Evolutionary conservation across 1,140 invertebrate species (phyloP).

Genomic region (Sitophilus oryzae): DNA sequence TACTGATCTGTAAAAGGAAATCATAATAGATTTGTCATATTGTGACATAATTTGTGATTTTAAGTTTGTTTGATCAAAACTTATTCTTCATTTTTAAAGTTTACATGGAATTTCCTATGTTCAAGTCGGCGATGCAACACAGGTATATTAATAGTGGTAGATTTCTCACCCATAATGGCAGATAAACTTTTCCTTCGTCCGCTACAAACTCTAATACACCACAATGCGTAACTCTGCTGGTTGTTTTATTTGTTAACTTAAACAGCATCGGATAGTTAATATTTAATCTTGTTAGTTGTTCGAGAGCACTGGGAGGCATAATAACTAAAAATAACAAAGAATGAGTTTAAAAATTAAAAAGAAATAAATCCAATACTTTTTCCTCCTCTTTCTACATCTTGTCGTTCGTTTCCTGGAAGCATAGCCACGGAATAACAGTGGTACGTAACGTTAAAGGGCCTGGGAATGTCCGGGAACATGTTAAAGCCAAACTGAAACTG

Average conservation of each 20-base stretch:
- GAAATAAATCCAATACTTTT: too few relatives aligned
- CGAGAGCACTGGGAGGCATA: constrained; percentile 94
- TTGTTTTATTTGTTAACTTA: constrained; percentile 86
- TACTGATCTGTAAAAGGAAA: too few relatives aligned
- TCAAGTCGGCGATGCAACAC: too few relatives aligned
- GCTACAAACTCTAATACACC: constrained; percentile 99
- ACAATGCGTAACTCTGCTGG: constrained; percentile 86
- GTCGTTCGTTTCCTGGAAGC: constrained; percentile 87
- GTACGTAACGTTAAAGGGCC: constrained; percentile 76
- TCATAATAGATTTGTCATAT: too few relatives aligned
- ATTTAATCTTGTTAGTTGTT: constrained; percentile 87
- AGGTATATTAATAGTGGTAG: not conserved
- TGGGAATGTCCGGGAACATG: constrained; percentile 74
- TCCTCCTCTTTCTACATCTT: constrained; percentile 95
- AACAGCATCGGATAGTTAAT: constrained; percentile 99
- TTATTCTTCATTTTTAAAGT: too few relatives aligned
- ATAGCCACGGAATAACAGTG: constrained; percentile 94
- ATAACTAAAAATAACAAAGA: constrained; percentile 68
- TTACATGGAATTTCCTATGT: too few relatives aligned
- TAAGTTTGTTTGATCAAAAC: too few relatives aligned
- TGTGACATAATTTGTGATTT: too few relatives aligned
- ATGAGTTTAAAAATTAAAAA: constrained; percentile 29
- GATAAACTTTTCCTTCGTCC: constrained; percentile 95
- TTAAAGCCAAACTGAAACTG: constrained; percentile 74
- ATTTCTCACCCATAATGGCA: constrained; percentile 86